Evolutionary conservation across 2,113 vertebrate genomes (phyloP).

Genomic region (Phalacrocorax carbo): DNA sequence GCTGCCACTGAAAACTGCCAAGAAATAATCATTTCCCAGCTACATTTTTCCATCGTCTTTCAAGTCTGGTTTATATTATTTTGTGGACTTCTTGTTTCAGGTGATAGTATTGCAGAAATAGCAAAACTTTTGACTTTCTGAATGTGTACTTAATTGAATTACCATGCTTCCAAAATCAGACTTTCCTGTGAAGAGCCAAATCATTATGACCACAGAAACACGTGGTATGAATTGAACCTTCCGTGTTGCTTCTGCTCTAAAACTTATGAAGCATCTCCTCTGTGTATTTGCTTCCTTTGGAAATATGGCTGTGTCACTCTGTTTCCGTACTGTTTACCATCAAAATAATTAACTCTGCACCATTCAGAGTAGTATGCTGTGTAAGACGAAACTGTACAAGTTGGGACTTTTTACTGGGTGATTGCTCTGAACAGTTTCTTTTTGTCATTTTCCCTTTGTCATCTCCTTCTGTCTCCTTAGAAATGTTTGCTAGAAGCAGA

Average conservation of each 20-base stretch:
- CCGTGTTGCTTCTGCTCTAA: background rate
- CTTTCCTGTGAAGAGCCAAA: constrained; percentile 19
- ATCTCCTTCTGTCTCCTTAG: background rate
- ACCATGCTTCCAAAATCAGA: constrained; percentile 13
- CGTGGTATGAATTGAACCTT: constrained; percentile 1
- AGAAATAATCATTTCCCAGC: background rate
- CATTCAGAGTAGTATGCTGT: background rate
- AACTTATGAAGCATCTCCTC: background rate
- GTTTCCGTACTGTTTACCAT: background rate
- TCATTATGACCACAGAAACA: constrained; percentile 18
- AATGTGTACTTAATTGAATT: constrained; percentile 19
- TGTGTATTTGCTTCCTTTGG: background rate
- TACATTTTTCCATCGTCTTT: background rate
- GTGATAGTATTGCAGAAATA: constrained; percentile 35
- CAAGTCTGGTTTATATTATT: background rate
- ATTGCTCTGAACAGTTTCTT: background rate
- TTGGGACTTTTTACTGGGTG: background rate
- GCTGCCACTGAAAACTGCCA: background rate
- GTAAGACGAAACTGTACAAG: background rate
- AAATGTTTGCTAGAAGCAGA: background rate
- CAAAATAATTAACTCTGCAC: background rate
- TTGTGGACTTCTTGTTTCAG: constrained; percentile 35
- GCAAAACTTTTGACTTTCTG: constrained; percentile 31
- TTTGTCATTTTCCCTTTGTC: background rate
- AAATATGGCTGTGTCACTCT: background rate